Conservation (phyloP, 92 coral and sea anemone genomes). For the Hydrozoanthus gracilis region DNA sequence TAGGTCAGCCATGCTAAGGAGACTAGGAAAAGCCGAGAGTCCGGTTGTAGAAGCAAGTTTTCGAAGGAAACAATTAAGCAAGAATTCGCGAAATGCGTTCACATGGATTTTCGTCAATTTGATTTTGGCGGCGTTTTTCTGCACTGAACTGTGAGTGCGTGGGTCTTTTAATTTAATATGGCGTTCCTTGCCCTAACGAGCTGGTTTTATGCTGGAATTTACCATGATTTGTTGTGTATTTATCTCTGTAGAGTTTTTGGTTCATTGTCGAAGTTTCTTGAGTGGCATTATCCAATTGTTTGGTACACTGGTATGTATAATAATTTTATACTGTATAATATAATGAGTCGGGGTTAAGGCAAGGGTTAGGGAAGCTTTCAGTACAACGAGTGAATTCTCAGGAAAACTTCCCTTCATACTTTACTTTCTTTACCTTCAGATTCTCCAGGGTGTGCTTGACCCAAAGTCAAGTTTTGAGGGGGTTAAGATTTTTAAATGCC, state of each 20-base stretch:
- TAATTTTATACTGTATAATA: no score
- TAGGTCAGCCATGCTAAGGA: constrained; percentile 59
- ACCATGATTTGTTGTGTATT: not conserved
- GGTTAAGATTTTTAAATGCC: no score
- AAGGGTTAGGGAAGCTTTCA: no score
- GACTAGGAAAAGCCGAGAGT: constrained; percentile 73
- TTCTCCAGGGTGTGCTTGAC: no score
- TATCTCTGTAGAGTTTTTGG: constrained; percentile 71
- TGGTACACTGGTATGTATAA: constrained; percentile 85
- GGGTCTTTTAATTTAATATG: not conserved
- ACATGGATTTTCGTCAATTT: constrained; percentile 90
- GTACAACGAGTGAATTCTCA: no score
- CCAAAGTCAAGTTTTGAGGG: no score
- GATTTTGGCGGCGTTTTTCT: constrained; percentile 71
- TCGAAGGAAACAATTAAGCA: constrained; percentile 75
- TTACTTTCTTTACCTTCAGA: no score
- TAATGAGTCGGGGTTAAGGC: no score
- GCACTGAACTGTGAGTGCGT: constrained; percentile 83
- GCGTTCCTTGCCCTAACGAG: not conserved
- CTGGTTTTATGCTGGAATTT: not conserved
- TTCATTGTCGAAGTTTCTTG: constrained; percentile 73
- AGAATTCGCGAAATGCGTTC: constrained; percentile 80
- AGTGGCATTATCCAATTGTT: constrained; percentile 78
- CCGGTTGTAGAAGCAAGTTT: constrained; percentile 74
- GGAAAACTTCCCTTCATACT: no score